A percentile compares a stretch with the other conserved stretches of the same genome.
Conservation (phyloP, 2,888 invertebrate genomes). For the Oxystoma pomonae region DNA sequence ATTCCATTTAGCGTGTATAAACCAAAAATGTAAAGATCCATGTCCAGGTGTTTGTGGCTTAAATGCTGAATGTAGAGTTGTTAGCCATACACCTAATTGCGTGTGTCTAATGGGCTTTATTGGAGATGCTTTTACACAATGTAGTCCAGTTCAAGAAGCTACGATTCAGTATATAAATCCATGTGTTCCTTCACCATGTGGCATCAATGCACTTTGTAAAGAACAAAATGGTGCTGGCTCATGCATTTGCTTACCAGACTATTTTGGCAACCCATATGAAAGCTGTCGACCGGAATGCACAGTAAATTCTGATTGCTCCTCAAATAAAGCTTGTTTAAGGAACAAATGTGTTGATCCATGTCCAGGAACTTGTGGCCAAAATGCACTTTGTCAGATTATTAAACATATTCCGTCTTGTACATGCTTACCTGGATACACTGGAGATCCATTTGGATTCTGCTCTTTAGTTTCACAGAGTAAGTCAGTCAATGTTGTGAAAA, state of each 20-base stretch:
- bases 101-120: constrained; percentile 59
- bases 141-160: constrained; percentile 22
- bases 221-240: constrained; percentile 52
- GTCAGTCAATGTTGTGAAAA: constrained; percentile 25
- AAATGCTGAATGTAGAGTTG: constrained; percentile 68
- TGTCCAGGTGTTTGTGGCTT: constrained; percentile 67
- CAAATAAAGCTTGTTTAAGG: constrained; percentile 53
- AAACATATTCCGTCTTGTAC: constrained; percentile 47
- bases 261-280: constrained; percentile 56
- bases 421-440: constrained; percentile 52
- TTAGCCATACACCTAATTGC: constrained; percentile 72
- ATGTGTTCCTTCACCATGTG: constrained; percentile 50
- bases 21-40: constrained; percentile 70
- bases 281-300: constrained; percentile 57
- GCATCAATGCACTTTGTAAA: constrained; percentile 51
- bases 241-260: constrained; percentile 51
- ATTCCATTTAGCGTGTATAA: constrained; percentile 63
- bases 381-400: constrained; percentile 56
- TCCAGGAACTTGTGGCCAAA: constrained; percentile 61
- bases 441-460: constrained; percentile 45
- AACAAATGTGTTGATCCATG: constrained; percentile 58
- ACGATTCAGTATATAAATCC: constrained; percentile 36
- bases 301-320: constrained; percentile 54
- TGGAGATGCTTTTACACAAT: constrained; percentile 63
- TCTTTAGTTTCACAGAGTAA: constrained; percentile 51